phyloP scores from a whole-genome alignment of 2,888 invertebrate genomes.

The Pocota personata region DNA sequence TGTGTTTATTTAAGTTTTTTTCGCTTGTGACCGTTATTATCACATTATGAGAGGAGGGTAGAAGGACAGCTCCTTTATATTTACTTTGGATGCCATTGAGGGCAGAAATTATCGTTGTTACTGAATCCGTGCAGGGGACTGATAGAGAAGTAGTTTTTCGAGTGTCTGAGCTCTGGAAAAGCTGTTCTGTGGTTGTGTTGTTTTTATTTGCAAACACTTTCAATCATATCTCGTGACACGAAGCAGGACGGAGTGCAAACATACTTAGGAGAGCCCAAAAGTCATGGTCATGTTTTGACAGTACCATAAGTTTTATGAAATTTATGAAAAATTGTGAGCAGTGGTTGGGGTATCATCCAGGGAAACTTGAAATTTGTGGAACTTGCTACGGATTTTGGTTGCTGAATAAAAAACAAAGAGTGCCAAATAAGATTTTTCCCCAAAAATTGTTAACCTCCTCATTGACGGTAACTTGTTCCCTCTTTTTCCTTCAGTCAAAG shows the following conservation, averaged over 20 bases:
- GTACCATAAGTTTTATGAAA: neutral
- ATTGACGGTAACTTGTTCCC: neutral
- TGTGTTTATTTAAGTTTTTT: conserved; percentile 31
- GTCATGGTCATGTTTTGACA: neutral
- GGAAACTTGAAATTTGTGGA: no score
- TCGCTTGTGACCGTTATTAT: conserved; percentile 18
- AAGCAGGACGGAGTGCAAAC: neutral
- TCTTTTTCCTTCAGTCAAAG: neutral
- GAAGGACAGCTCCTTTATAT: conserved; percentile 32
- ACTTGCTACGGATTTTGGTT: no score
- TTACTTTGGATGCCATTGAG: conserved; percentile 28
- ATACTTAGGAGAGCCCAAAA: neutral
- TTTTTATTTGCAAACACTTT: conserved; percentile 18
- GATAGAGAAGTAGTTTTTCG: conserved; percentile 19
- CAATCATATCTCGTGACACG: conserved; percentile 25
- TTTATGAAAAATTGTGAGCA: neutral
- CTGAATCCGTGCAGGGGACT: conserved; percentile 37
- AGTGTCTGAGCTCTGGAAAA: conserved; percentile 5
- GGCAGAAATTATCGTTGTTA: conserved; percentile 36
- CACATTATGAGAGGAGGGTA: conserved; percentile 31
- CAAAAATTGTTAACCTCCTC: neutral
- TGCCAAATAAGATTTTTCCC: no score
- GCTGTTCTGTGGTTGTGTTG: conserved; percentile 3
- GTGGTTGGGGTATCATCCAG: neutral
- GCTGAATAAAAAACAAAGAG: no score